Percentiles rank a stretch among this genome's conserved stretches.
phyloP scores from a whole-genome alignment of 2,113 vertebrate genomes.

The Gracilinanus agilis region DNA sequence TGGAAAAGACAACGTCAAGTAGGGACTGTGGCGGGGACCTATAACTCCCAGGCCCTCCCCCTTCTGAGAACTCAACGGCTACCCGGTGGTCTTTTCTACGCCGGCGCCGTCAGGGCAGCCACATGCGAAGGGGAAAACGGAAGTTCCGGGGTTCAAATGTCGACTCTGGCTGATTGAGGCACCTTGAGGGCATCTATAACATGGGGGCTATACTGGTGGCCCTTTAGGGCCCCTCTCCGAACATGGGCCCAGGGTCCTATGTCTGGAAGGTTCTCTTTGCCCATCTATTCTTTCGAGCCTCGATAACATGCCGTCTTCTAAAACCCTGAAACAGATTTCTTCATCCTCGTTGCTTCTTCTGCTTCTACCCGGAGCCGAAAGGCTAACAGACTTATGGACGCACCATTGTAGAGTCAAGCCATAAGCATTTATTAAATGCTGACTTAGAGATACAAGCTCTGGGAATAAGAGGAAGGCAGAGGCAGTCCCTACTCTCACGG shows the following conservation, averaged over 20 bases:
- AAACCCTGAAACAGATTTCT: background rate
- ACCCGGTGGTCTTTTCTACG: background rate
- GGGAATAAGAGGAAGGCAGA: background rate
- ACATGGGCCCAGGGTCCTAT: too few species aligned
- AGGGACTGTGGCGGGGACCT: background rate
- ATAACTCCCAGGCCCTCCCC: too few species aligned
- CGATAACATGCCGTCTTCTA: background rate
- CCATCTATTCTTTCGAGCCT: background rate
- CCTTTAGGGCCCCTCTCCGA: background rate
- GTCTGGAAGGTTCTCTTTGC: background rate
- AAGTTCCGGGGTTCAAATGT: too few species aligned
- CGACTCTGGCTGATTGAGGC: background rate
- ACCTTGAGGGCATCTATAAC: background rate
- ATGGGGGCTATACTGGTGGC: too few species aligned
- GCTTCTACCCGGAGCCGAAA: fast-evolving
- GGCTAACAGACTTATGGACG: background rate
- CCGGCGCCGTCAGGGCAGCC: too few species aligned
- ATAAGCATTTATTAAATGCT: background rate
- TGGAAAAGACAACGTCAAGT: background rate
- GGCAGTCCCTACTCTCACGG: background rate
- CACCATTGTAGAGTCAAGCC: background rate
- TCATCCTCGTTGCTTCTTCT: background rate
- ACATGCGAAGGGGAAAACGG: too few species aligned
- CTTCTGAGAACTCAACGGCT: too few species aligned
- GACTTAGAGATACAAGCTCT: background rate